These are phyloP conservation scores for Cephus pulcher DNA, from an alignment of 2,888 invertebrate species.

Conservation along the genomic window DNA sequence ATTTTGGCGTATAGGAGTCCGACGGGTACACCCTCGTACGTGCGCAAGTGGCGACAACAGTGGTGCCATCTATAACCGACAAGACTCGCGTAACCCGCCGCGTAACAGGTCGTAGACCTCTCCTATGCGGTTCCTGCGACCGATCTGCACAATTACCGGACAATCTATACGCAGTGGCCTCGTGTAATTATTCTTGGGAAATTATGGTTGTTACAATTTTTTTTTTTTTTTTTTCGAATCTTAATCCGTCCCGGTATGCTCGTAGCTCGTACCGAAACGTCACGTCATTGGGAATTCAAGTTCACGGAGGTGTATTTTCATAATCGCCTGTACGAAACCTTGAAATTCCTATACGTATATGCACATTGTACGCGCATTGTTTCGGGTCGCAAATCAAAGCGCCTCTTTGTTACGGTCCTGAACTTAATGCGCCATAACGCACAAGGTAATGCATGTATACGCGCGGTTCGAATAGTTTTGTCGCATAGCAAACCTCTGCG, in stretches of 20 bases:
- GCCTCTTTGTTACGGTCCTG: not conserved
- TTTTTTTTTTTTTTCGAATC: not conserved
- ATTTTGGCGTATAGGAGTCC: not conserved
- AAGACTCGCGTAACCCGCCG: not conserved
- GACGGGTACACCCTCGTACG: not conserved
- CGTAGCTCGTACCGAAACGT: not conserved
- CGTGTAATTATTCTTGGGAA: not conserved
- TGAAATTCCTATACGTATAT: not conserved
- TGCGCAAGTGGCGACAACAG: not conserved
- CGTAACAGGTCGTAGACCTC: not conserved
- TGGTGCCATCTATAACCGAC: not conserved
- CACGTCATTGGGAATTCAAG: not conserved
- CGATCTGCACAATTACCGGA: not conserved
- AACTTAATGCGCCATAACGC: not conserved
- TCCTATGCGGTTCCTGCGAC: not conserved
- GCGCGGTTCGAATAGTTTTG: not conserved
- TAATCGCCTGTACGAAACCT: not conserved
- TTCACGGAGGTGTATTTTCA: not conserved
- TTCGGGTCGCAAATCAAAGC: not conserved
- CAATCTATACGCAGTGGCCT: not conserved
- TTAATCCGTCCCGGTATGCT: not conserved
- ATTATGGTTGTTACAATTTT: not conserved
- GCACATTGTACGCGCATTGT: not conserved
- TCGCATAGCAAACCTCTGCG: not conserved
- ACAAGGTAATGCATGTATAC: not conserved